phyloP scores from a whole-genome alignment of 2,113 vertebrate genomes.

The Strix uralensis region DNA sequence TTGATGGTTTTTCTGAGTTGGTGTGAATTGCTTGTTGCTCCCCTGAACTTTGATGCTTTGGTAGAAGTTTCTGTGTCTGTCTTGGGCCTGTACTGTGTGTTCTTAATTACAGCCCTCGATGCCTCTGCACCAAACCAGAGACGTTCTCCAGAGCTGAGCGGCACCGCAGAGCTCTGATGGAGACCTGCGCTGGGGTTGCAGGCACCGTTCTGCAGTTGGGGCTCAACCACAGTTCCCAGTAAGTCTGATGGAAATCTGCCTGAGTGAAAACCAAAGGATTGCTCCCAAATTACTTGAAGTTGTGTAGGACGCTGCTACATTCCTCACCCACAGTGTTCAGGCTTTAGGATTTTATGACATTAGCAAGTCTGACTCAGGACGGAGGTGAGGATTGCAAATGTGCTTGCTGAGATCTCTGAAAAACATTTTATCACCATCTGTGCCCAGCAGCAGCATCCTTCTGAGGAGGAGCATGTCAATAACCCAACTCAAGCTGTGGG shows the following conservation, averaged over 20 bases:
- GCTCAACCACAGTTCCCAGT: not conserved
- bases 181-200: accelerated
- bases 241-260: not conserved
- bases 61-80: not conserved
- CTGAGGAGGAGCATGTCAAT: not conserved
- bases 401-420: not conserved
- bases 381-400: not conserved
- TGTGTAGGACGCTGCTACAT: not conserved
- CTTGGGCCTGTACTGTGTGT: not conserved
- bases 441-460: not conserved
- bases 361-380: not conserved
- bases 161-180: not conserved
- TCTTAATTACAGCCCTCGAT: not conserved
- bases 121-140: not conserved
- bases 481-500: not conserved
- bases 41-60: not conserved
- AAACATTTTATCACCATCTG: not conserved
- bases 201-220: not conserved
- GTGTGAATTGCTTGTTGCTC: not conserved
- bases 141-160: accelerated
- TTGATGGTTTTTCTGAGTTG: not conserved
- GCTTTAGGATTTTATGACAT: not conserved
- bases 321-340: not conserved
- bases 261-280: not conserved
- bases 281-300: not conserved